Conservation (phyloP, 2,113 vertebrate genomes). For the Craseonycteris thonglongyai region DNA sequence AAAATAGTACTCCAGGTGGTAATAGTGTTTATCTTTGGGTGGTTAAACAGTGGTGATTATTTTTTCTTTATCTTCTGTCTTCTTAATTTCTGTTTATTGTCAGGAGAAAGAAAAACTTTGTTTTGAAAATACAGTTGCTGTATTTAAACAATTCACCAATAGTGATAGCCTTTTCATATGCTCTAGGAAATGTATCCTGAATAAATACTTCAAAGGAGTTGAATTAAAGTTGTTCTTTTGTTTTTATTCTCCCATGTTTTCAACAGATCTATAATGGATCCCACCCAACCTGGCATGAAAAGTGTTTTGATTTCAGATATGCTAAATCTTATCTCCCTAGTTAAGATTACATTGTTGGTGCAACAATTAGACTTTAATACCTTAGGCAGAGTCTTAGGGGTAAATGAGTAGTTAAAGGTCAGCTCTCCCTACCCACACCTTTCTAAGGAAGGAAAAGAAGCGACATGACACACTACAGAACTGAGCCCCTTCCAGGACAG, state of each 20-base stretch:
- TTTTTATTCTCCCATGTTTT: not conserved
- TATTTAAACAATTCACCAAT: not conserved
- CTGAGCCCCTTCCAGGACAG: not conserved
- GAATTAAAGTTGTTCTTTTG: not conserved
- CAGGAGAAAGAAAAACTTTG: not conserved
- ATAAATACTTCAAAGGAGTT: not conserved
- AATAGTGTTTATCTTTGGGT: not conserved
- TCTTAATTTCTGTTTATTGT: slow-evolving; percentile 16
- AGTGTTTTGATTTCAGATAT: not conserved
- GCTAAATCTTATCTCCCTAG: not conserved
- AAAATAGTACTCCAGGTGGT: not conserved
- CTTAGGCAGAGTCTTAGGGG: not conserved
- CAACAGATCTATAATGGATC: not conserved
- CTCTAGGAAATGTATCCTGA: not conserved
- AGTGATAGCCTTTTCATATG: not conserved
- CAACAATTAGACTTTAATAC: not conserved
- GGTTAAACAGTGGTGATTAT: not conserved
- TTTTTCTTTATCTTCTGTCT: slow-evolving; percentile 5
- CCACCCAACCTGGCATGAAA: not conserved
- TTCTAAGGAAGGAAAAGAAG: not conserved
- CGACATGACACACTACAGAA: not conserved
- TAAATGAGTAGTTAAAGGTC: not conserved
- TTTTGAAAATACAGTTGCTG: not conserved
- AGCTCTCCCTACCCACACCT: not conserved
- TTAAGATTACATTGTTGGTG: not conserved